These are phyloP conservation scores for Eristalis tenax DNA, from an alignment of 2,888 invertebrate species.

Conservation along the genomic window DNA sequence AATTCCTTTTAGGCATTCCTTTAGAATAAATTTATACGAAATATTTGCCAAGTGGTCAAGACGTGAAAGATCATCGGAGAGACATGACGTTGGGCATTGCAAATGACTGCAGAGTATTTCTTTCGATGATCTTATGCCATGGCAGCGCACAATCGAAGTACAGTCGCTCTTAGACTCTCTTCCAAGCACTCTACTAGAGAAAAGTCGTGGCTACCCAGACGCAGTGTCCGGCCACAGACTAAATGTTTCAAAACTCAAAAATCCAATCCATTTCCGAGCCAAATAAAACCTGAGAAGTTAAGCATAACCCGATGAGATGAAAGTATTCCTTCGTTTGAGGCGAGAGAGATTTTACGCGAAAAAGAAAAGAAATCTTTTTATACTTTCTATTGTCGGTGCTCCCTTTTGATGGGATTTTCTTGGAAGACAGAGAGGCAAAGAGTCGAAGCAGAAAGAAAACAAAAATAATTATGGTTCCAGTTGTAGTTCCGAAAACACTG, in stretches of 20 bases:
- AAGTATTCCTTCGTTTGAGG: constrained; percentile 34
- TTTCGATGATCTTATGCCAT: too few relatives aligned
- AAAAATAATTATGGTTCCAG: constrained; percentile 53
- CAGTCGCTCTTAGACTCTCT: too few relatives aligned
- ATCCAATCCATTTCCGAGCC: not conserved
- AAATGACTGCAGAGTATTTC: too few relatives aligned
- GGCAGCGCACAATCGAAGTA: too few relatives aligned
- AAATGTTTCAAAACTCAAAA: not conserved
- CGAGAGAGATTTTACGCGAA: constrained; percentile 48
- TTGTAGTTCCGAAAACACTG: constrained; percentile 42
- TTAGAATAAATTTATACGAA: too few relatives aligned
- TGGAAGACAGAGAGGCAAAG: constrained; percentile 14
- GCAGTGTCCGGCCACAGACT: too few relatives aligned
- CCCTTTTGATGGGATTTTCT: not conserved
- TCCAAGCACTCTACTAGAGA: too few relatives aligned
- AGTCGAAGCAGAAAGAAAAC: constrained; percentile 20
- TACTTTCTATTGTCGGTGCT: constrained; percentile 21
- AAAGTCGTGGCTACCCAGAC: not conserved
- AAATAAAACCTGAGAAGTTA: constrained; percentile 54
- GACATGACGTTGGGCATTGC: too few relatives aligned
- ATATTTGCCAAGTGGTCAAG: too few relatives aligned
- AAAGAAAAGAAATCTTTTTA: constrained; percentile 32
- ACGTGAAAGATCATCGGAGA: too few relatives aligned
- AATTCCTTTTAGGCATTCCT: too few relatives aligned
- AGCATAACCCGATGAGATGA: constrained; percentile 64